Evolutionary conservation across 2,888 invertebrate species (phyloP), one percentile per base, ranked within the genome.

Genomic region (Oxytorus armatus): DNA sequence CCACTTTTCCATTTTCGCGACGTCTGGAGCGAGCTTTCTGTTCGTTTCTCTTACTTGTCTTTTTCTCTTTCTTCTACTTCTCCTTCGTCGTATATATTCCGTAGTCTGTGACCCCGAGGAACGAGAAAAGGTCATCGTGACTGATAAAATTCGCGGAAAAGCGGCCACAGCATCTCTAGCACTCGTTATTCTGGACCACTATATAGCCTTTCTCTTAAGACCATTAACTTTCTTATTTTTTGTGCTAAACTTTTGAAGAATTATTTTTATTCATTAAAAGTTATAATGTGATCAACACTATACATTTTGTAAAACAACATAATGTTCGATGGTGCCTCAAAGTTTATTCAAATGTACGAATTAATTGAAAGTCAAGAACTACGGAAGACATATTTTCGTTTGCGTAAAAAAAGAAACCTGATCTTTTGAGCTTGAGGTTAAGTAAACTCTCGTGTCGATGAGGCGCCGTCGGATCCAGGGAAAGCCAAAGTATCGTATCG

Each of bases 391-490:
- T n/a, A 23, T 49, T 29, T 55, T 68, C 1, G 5, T 25, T 10
- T 3, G 8, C 10, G 1, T 39, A 33, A 16, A 66, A 65, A 49
- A 47, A 36, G 23, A 14, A 39, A 11, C 33, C n/a, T 39, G 65
- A 69, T 74, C 63, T 42, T 44, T 33, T 18, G 39, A 42, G 23
- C 66, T 70, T 61, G 55, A 63, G 65, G 61, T 78, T 83, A 83
- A 84, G 84, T 82, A 84, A 81, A 80, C 73, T 83, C 65, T 79
- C 72, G 81, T 83, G 83, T 84, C 72, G 79, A 81, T 82, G 68
- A 77, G 75, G 39, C 69, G 57, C 59, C 36, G 44, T 47, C 23
- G n/a, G n/a, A n/a, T 14, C 57, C 33, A 33, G 14, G 69, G 61
- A 23, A 59, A 65, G 59, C 18, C 55, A 42, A 25, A 55, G 59